These are phyloP conservation scores for Dascillus cervinus DNA, from an alignment of 2,888 invertebrate species.

Conservation along the genomic window DNA sequence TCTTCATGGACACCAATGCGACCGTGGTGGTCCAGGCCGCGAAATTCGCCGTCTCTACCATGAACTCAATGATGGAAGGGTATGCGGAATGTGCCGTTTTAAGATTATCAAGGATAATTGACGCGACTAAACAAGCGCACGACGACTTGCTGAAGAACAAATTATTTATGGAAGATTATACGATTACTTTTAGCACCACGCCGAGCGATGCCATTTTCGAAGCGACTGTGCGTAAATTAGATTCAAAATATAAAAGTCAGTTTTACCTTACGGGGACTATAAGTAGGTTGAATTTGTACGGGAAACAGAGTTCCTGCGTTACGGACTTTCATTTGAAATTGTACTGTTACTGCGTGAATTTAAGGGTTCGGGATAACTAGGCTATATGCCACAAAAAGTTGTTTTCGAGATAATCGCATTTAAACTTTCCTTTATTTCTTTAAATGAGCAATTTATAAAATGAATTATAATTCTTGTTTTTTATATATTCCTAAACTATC, in stretches of 20 bases:
- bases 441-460: no score
- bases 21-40: slow-evolving; percentile 52
- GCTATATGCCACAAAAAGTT: no score
- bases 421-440: no score
- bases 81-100: slow-evolving; percentile 61
- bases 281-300: slow-evolving; percentile 72
- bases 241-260: slow-evolving; percentile 26
- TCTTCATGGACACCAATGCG: slow-evolving; percentile 49
- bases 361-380: no score
- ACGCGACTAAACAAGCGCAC: slow-evolving; percentile 56
- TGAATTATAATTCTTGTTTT: no score
- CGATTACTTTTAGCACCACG: slow-evolving; percentile 53
- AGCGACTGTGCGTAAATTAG: slow-evolving; percentile 55
- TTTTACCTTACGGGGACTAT: slow-evolving; percentile 61
- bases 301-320: slow-evolving; percentile 71
- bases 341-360: slow-evolving; percentile 61
- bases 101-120: slow-evolving; percentile 52
- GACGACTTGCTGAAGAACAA: slow-evolving; percentile 35
- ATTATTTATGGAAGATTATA: slow-evolving; percentile 50
- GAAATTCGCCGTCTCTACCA: slow-evolving; percentile 51
- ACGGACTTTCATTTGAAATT: slow-evolving; percentile 67
- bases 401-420: no score
- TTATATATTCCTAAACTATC: no score
- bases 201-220: slow-evolving; percentile 74
- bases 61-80: slow-evolving; percentile 56